phyloP scores from a whole-genome alignment of 2,797 vertebrate species.

The Pristis pectinata region DNA sequence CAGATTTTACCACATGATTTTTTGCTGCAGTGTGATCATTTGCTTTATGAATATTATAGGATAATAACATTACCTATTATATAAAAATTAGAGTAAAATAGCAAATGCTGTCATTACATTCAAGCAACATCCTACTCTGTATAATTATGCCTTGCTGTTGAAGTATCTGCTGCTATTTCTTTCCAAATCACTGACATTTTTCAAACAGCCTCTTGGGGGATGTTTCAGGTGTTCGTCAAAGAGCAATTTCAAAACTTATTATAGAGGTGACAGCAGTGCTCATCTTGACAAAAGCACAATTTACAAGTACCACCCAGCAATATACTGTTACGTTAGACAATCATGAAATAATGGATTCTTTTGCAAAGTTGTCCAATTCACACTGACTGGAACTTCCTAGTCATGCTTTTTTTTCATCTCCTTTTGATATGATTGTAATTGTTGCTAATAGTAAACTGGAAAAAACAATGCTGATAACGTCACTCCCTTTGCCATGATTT shows the following conservation, averaged over 20 bases:
- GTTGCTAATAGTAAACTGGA: background rate
- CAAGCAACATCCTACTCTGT: background rate
- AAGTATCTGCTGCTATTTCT: constrained; percentile 28
- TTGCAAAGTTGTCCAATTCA: background rate
- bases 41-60: background rate
- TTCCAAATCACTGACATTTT: constrained; percentile 29
- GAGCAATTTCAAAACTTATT: constrained; percentile 24
- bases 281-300: background rate
- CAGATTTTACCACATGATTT: background rate
- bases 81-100: constrained; percentile 6
- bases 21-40: background rate
- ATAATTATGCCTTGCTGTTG: constrained; percentile 10
- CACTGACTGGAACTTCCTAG: background rate
- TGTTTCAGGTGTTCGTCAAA: constrained; percentile 22
- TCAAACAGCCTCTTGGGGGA: background rate
- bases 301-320: background rate
- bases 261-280: background rate
- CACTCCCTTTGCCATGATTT: background rate
- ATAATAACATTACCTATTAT: background rate
- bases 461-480: background rate
- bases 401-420: background rate
- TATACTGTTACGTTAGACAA: background rate
- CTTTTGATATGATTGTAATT: constrained; percentile 4
- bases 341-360: background rate
- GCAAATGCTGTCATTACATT: background rate